Base-by-base conservation (phyloP, 2,797 vertebrate species). In the Lophura swinhoii region DNA sequence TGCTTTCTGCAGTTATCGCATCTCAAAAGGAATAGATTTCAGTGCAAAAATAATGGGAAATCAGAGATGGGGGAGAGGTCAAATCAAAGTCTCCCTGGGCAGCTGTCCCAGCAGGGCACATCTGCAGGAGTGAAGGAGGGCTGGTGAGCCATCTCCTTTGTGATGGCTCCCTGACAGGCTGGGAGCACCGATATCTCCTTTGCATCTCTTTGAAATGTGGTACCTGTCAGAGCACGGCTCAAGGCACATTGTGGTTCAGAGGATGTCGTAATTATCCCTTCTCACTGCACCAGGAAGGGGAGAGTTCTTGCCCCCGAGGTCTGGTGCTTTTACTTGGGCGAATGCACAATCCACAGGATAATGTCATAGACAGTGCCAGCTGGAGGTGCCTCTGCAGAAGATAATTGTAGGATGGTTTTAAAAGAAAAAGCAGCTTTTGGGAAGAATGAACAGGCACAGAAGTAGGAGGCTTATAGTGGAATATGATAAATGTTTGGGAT, bases 401-500 rank as follows among this genome's bases (percentile, higher is more conserved):
- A 87, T 28, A 22, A 12, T 13, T n/a, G 21, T 26, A 55, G 78
- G 58, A 78, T 55, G 77, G 58, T 21, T 4, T 83, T 2, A 31
- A 71, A 76, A 76, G 84, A 21, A 77, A 82, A 87, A 94, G 53
- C 86, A 22, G 84, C 68, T 92, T 79, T 80, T 2, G 39, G 75
- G 78, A 62, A 81, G 91, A 68, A 66, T 3, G 68, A 76, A 58
- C 49, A 16, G 14, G 62, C 66, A 6, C 41, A 31, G 66, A 49
- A 94, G 81, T 35, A 21, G 88, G 81, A 95, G 78, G 78, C 58
- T 94, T 76, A 88, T 80, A 46, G 77, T 24, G 22, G 89, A 88
- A 59, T 4, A 46, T 39, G 81, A 80, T 66, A 91, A 93, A 94
- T 94, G 88, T 91, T 91, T 83, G 88, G 93, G 88, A 93, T 93